These are phyloP conservation scores for Trichogramma pretiosum DNA, from an alignment of 1,140 invertebrate genomes.

Conservation along the genomic window DNA sequence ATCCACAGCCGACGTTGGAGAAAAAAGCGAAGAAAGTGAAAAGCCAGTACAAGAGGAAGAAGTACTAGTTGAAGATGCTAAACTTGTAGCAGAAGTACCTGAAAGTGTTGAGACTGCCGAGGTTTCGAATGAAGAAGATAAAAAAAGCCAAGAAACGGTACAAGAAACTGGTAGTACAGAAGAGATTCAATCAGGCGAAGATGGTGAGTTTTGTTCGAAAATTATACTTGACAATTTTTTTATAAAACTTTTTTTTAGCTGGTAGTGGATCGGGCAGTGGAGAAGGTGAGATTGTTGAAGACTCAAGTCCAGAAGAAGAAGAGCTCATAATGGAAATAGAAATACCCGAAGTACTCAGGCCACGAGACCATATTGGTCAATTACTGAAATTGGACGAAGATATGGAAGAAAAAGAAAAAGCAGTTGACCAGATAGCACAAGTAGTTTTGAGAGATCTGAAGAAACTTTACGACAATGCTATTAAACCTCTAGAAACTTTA, in stretches of 20 bases:
- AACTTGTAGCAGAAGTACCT: slow-evolving; percentile 4
- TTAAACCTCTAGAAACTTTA: slow-evolving; percentile 79
- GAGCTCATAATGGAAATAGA: slow-evolving; percentile 57
- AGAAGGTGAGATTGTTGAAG: slow-evolving; percentile 27
- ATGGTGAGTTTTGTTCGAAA: slow-evolving; percentile 1
- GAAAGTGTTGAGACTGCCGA: slow-evolving; percentile 1
- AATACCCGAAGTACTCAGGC: slow-evolving; percentile 66
- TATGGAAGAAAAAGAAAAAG: slow-evolving; percentile 59
- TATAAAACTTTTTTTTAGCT: background rate
- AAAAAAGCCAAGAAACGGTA: slow-evolving; percentile 13
- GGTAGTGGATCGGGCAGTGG: background rate
- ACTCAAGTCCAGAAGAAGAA: slow-evolving; percentile 44
- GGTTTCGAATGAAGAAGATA: slow-evolving; percentile 11
- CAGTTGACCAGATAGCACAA: slow-evolving; percentile 65
- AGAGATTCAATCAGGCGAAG: slow-evolving; percentile 36
- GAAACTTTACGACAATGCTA: slow-evolving; percentile 75
- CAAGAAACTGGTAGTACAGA: slow-evolving; percentile 13
- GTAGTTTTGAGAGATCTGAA: slow-evolving; percentile 77
- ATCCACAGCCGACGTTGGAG: background rate
- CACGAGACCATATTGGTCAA: slow-evolving; percentile 71
- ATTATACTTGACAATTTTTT: background rate
- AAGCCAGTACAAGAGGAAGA: slow-evolving; percentile 14
- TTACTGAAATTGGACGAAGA: slow-evolving; percentile 72
- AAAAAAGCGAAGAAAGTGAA: slow-evolving; percentile 11
- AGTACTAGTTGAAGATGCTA: slow-evolving; percentile 3